These are phyloP conservation scores for Aythya baeri DNA, from an alignment of 2,113 vertebrate species.

Conservation along the genomic window DNA sequence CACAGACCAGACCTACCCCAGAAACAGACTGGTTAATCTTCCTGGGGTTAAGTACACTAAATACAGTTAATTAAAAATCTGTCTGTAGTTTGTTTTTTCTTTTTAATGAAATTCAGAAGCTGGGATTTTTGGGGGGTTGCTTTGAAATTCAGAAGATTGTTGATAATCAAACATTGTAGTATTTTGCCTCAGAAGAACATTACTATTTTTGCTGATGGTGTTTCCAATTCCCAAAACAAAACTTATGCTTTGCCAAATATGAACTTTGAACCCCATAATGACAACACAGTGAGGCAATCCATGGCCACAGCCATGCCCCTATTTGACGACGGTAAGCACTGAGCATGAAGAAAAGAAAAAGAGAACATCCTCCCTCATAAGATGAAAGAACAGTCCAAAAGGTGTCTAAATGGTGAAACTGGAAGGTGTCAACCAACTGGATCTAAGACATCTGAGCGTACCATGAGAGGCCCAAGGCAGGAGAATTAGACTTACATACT, in stretches of 20 bases:
- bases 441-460: neutral
- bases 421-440: neutral
- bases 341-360: neutral
- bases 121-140: neutral
- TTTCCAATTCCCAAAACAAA: neutral
- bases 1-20: neutral
- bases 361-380: neutral
- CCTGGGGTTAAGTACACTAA: neutral
- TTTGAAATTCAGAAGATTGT: neutral
- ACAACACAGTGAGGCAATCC: neutral
- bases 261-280: conserved; percentile 21
- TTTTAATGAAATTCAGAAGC: neutral
- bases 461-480: neutral
- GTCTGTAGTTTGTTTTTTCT: neutral
- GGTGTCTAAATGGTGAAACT: neutral
- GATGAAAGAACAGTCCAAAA: neutral
- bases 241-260: neutral
- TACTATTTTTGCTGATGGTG: neutral
- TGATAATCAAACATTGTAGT: neutral
- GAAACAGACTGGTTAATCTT: neutral
- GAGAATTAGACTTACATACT: neutral
- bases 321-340: neutral
- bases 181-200: neutral
- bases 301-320: neutral
- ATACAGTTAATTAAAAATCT: neutral